Evolutionary conservation across 2,113 vertebrate species (phyloP).

Genomic region (Caretta caretta): DNA sequence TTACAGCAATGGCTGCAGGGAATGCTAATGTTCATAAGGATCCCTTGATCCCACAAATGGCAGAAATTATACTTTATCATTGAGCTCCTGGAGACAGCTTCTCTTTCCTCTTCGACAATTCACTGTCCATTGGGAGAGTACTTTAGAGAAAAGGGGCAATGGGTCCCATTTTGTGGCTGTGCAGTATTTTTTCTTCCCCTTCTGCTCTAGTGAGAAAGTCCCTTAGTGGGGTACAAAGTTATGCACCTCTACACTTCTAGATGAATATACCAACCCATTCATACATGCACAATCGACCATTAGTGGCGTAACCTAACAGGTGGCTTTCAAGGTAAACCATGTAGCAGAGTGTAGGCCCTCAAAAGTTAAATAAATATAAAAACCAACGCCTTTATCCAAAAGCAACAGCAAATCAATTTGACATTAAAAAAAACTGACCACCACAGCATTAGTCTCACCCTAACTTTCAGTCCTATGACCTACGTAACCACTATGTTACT

Average conservation of each 20-base stretch:
- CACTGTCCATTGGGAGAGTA: not conserved
- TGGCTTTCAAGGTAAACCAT: not conserved
- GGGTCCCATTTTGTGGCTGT: not conserved
- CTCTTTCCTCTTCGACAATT: not conserved
- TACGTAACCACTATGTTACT: not conserved
- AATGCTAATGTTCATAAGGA: not conserved
- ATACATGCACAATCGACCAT: not conserved
- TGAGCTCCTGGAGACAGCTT: not conserved
- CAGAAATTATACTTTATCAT: not conserved
- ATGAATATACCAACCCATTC: not conserved
- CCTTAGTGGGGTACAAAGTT: not conserved
- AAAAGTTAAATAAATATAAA: not conserved
- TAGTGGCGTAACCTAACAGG: fast-evolving
- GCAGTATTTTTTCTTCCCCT: not conserved
- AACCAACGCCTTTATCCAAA: not conserved
- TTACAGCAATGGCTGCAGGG: not conserved
- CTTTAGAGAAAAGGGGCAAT: not conserved
- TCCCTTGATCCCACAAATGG: fast-evolving
- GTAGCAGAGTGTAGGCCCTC: not conserved
- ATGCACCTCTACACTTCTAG: not conserved
- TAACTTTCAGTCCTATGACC: not conserved
- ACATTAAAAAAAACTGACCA: not conserved
- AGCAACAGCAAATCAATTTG: not conserved
- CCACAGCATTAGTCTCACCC: not conserved
- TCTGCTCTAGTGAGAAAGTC: not conserved